Percentiles rank a stretch among this genome's conserved stretches.
These are phyloP conservation scores for Aurelia sp. DNA, from an alignment of 30 jellyfish, hydroid and myxozoan species.

Conservation along the genomic window DNA sequence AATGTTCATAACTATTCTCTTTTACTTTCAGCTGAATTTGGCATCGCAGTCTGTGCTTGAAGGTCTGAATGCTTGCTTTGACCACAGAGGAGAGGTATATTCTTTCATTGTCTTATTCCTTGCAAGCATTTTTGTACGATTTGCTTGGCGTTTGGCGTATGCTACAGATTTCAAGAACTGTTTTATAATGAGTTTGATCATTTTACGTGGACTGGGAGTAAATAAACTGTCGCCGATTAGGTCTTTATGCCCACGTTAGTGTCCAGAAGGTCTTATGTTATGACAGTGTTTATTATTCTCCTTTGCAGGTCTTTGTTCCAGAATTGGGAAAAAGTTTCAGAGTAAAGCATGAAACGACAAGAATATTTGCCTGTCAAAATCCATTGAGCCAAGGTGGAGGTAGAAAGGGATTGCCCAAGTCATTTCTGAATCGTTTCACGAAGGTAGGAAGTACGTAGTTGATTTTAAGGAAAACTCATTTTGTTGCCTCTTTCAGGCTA, in stretches of 20 bases:
- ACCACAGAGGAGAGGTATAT: slow-evolving; percentile 95
- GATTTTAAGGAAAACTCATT: no score
- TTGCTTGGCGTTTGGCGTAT: no score
- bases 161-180: no score
- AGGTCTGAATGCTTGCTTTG: slow-evolving; percentile 99
- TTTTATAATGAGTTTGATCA: no score
- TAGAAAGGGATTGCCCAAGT: slow-evolving; percentile 94
- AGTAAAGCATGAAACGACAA: slow-evolving; percentile 77
- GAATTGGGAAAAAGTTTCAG: slow-evolving; percentile 88
- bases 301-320: slow-evolving; percentile 82
- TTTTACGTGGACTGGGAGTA: no score
- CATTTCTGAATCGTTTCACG: slow-evolving; percentile 94
- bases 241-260: no score
- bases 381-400: slow-evolving; percentile 99
- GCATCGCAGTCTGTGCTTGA: slow-evolving; percentile 99
- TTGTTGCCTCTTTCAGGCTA: no score
- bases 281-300: neutral
- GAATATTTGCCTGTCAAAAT: slow-evolving; percentile 97
- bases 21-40: slow-evolving; percentile 78
- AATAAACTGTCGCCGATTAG: no score
- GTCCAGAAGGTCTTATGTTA: no score
- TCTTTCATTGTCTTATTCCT: no score
- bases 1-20: neutral
- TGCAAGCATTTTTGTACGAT: no score
- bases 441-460: slow-evolving; percentile 41